A percentile compares a stretch with the other conserved stretches of the same genome.
Evolutionary conservation across 2,888 invertebrate species (phyloP).

Genomic region (Lepetodrilus schrolli): DNA sequence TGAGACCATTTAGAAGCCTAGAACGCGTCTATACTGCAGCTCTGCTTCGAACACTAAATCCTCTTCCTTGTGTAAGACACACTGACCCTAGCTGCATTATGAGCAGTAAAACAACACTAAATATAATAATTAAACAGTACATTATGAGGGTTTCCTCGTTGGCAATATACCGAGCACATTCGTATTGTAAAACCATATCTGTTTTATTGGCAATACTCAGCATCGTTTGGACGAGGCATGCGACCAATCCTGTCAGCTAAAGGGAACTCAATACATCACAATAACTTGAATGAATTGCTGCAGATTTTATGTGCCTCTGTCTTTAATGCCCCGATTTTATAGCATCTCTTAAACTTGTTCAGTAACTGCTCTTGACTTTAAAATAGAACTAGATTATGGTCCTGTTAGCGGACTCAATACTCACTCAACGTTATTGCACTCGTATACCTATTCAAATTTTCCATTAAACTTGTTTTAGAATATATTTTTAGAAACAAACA

Average conservation of each 20-base stretch:
- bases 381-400: neutral
- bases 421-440: too few relatives aligned
- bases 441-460: too few relatives aligned
- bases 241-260: constrained; percentile 1
- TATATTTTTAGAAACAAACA: too few relatives aligned
- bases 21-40: constrained; percentile 10
- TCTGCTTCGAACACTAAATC: constrained; percentile 24
- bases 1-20: constrained; percentile 14
- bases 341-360: constrained; percentile 4
- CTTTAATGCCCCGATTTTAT: constrained; percentile 20
- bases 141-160: neutral
- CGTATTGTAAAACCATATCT: constrained; percentile 19
- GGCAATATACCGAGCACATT: neutral
- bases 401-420: too few relatives aligned
- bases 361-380: constrained; percentile 1
- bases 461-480: too few relatives aligned
- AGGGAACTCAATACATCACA: neutral
- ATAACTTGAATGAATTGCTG: constrained; percentile 21
- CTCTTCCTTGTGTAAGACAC: constrained; percentile 2
- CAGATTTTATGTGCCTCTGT: constrained; percentile 12
- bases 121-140: constrained; percentile 21
- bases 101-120: constrained; percentile 12
- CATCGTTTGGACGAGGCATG: neutral
- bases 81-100: neutral
- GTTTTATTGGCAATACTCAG: constrained; percentile 3